phyloP scores from a whole-genome alignment of 2,113 vertebrate species.

The Prolemur simus region DNA sequence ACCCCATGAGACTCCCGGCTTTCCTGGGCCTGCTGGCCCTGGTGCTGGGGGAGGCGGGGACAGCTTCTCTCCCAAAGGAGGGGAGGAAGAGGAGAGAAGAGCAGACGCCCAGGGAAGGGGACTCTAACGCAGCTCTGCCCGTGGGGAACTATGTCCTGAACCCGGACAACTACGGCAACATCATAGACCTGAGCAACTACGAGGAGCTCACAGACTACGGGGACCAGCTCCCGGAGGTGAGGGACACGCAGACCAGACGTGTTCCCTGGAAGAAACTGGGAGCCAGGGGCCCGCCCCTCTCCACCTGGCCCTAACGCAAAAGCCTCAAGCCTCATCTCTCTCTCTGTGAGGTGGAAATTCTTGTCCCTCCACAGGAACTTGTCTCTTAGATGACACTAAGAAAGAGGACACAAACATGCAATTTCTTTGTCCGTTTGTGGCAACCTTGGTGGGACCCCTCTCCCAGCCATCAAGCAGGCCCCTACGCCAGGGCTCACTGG shows the following conservation, averaged over 20 bases:
- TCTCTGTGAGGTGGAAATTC: not conserved
- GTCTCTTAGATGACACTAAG: not conserved
- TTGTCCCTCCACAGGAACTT: not conserved
- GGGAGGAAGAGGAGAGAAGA: constrained; percentile 32
- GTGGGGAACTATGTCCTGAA: constrained; percentile 76
- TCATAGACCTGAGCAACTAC: constrained; percentile 82
- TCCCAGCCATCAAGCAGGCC: not conserved
- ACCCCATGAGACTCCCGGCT: constrained; percentile 59
- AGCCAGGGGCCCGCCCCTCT: not conserved
- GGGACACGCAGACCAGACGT: accelerated
- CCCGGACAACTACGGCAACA: constrained; percentile 79
- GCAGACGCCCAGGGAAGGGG: not conserved
- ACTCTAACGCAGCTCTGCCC: not conserved
- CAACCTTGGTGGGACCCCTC: not conserved
- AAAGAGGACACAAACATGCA: not conserved
- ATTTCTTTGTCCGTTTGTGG: not conserved
- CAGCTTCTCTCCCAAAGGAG: constrained; percentile 48
- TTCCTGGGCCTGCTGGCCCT: constrained; percentile 62
- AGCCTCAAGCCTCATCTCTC: not conserved
- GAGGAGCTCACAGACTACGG: constrained; percentile 82
- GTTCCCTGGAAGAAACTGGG: not conserved
- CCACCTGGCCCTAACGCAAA: not conserved
- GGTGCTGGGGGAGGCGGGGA: constrained; percentile 37
- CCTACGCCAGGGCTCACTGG: not conserved
- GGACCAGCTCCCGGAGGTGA: constrained; percentile 83